Conservation (phyloP, 2,113 vertebrate genomes). For the Scophthalmus maximus region DNA sequence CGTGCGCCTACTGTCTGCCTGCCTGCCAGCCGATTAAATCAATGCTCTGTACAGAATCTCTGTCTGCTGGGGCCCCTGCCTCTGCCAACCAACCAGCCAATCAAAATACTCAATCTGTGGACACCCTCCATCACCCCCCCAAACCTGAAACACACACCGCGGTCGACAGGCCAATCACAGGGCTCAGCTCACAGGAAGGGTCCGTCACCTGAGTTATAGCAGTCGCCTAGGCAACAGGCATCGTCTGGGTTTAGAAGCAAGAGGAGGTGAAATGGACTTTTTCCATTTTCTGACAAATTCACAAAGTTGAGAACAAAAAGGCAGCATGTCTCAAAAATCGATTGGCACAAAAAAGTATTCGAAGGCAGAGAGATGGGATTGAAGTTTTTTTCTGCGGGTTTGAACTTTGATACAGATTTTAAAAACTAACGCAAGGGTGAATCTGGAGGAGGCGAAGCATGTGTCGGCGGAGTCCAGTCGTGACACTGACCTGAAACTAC, state of each 20-base stretch:
- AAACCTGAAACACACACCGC: not conserved
- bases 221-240: conserved; percentile 78
- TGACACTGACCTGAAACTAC: conserved; percentile 13
- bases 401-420: conserved; percentile 25
- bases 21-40: conserved; percentile 75
- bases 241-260: conserved; percentile 48
- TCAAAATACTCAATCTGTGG: conserved; percentile 43
- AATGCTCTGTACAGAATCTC: conserved; percentile 66
- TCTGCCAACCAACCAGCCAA: conserved; percentile 64
- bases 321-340: conserved; percentile 36
- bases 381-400: conserved; percentile 28
- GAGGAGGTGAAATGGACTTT: conserved; percentile 53
- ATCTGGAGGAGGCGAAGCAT: not conserved
- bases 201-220: conserved; percentile 73
- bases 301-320: conserved; percentile 44
- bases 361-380: conserved; percentile 38
- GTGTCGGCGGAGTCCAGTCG: not conserved
- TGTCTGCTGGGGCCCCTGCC: conserved; percentile 55
- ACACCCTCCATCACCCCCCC: conserved; percentile 12
- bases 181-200: conserved; percentile 67
- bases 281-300: conserved; percentile 45
- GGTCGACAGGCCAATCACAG: conserved; percentile 68
- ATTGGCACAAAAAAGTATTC: conserved; percentile 25
- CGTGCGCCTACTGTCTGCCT: conserved; percentile 40
- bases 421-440: conserved; percentile 8